Evolutionary conservation across 2,888 invertebrate species (phyloP), one percentile per base, ranked within the genome.

Genomic region (Parochlus steinenii): DNA sequence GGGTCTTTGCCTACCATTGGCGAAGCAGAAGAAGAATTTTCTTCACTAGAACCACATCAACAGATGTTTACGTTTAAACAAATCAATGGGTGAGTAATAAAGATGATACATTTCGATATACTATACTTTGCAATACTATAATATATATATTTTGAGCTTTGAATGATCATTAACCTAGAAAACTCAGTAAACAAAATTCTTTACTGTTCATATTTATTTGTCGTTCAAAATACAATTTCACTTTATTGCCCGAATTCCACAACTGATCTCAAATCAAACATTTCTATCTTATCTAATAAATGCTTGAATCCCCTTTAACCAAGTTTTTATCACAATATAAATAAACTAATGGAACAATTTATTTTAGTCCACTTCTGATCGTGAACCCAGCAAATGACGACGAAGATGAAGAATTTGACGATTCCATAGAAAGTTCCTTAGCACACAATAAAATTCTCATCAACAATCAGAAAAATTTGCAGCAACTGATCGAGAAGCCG

Each of bases 1-100:
- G 56, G 54, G 43, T 54, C 56, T 54, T 36, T 58, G 44, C 59
- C 58, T 5, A 59, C 58, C 10, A 59, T 59, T 35, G 58, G 58
- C 1, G 58, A 58, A 40, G 58, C 57, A 1, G 58, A 59, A 38
- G 58, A 59, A 40, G 58, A 59, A 42, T 52, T 54, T 38, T 58
- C 59, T 2, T 59, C 58, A 4, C 38, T 59, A 41, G 59, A 59
- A 37, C 48, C 47, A 4, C n/a, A n/a, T 12, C 11, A 12, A 12
- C 30, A 30, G 6, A 22, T 25, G 6, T 6, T 7, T 6, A 7
- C 22, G 8, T 7, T 22, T 7, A 30, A 30, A 18, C 7, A 19
- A 6, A 11, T 17, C 17, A 28, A 10, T 23, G 30, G 36, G 36
- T 36, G 24, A 23, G 30, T 19, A 18, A 14, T 14, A 23, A 11